Conservation (phyloP, 2,113 vertebrate species). For the Callipepla squamata region DNA sequence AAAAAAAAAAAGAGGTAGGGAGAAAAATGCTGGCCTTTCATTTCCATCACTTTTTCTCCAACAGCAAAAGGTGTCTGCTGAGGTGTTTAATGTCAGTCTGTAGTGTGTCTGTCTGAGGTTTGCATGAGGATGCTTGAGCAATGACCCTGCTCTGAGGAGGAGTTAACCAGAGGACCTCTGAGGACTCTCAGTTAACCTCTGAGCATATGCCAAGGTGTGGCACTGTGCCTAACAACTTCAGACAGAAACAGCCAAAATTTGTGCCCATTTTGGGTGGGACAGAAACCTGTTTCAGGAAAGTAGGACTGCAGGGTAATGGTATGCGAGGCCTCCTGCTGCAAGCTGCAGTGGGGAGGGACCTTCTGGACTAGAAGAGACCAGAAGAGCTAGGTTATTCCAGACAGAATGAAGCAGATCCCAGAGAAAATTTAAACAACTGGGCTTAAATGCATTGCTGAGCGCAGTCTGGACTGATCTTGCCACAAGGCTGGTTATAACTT, state of each 20-base stretch:
- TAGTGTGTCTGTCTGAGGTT: not conserved
- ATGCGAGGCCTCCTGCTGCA: not conserved
- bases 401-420: not conserved
- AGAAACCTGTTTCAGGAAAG: constrained; percentile 30
- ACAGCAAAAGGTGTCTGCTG: not conserved
- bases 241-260: not conserved
- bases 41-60: constrained; percentile 24
- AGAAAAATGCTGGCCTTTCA: constrained; percentile 48
- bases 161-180: not conserved
- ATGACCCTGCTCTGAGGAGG: not conserved
- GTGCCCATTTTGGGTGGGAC: not conserved
- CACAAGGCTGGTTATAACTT: not conserved
- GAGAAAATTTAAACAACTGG: not conserved
- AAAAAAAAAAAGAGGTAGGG: not conserved
- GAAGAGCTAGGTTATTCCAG: not conserved
- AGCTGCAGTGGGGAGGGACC: not conserved
- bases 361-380: not conserved
- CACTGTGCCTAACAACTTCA: not conserved
- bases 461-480: not conserved
- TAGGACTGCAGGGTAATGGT: not conserved
- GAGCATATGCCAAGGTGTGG: not conserved
- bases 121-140: not conserved
- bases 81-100: constrained; percentile 29
- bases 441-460: accelerated
- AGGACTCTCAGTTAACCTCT: not conserved